A percentile compares a stretch with the other conserved stretches of the same genome.
phyloP scores from a whole-genome alignment of 1,140 invertebrate species.

The Doryteuthis pealeii region DNA sequence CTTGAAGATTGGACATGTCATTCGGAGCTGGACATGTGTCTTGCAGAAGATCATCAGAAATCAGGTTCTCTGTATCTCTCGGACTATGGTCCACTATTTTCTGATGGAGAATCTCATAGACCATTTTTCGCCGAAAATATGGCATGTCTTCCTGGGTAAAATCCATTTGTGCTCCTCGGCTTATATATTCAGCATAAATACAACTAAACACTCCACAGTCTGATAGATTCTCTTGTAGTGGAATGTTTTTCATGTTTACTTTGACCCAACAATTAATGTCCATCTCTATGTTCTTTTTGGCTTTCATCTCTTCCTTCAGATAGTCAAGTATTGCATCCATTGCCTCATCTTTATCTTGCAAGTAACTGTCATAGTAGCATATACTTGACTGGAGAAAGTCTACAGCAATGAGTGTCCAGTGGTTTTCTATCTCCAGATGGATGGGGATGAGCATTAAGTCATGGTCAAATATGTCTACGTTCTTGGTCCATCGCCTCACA shows the following conservation, averaged over 20 bases:
- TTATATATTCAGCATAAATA: background rate
- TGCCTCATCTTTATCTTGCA: background rate
- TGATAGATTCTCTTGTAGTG: background rate
- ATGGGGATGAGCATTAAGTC: slow-evolving; percentile 1
- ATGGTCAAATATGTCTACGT: slow-evolving; percentile 3
- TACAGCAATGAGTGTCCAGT: background rate
- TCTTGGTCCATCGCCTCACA: slow-evolving; percentile 1
- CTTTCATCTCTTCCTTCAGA: background rate
- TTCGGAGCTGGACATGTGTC: background rate
- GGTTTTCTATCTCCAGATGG: background rate
- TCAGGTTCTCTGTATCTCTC: background rate
- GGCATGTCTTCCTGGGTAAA: slow-evolving; percentile 6
- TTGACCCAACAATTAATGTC: background rate
- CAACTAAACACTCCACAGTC: slow-evolving; percentile 6
- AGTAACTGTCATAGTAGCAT: slow-evolving; percentile 4
- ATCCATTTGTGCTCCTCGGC: slow-evolving; percentile 5
- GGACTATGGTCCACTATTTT: background rate
- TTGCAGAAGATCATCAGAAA: background rate
- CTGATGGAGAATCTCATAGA: background rate
- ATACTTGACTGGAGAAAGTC: slow-evolving; percentile 1
- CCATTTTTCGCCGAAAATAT: slow-evolving; percentile 4
- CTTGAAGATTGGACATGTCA: background rate
- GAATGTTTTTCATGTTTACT: slow-evolving; percentile 4
- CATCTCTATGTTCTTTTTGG: slow-evolving; percentile 1
- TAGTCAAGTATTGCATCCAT: slow-evolving; percentile 2